Evolutionary conservation across 1,140 invertebrate species (phyloP).

Genomic region (Papilio xuthus): DNA sequence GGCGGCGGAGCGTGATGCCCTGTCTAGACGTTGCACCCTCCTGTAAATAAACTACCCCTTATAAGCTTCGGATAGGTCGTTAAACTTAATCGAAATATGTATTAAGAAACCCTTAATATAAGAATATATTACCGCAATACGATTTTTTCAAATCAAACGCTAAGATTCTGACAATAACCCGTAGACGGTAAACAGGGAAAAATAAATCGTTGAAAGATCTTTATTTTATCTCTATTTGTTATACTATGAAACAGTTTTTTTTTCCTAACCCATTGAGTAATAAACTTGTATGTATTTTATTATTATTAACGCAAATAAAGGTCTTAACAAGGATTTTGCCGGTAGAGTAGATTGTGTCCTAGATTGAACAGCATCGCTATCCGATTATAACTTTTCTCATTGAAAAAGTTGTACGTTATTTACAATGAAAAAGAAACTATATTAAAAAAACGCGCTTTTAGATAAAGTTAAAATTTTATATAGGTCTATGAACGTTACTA

Average conservation of each 20-base stretch:
- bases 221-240: not conserved
- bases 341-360: not conserved
- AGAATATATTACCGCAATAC: not conserved
- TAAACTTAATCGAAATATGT: constrained; percentile 32
- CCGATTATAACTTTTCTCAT: not conserved
- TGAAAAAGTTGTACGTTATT: not conserved
- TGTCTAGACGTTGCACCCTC: constrained; percentile 33
- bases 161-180: no score
- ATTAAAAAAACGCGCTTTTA: no score
- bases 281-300: not conserved
- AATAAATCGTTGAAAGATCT: not conserved
- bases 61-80: constrained; percentile 31
- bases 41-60: constrained; percentile 35
- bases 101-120: constrained; percentile 8
- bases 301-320: not conserved
- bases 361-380: not conserved
- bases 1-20: constrained; percentile 31
- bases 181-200: not conserved
- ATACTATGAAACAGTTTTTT: not conserved
- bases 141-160: not conserved
- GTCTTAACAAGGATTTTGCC: not conserved
- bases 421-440: no score
- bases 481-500: no score
- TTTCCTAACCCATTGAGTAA: not conserved
- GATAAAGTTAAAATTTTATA: no score